Evolutionary conservation across 2,797 vertebrate genomes (phyloP).

Genomic region (Alcedo quadribrachys): DNA sequence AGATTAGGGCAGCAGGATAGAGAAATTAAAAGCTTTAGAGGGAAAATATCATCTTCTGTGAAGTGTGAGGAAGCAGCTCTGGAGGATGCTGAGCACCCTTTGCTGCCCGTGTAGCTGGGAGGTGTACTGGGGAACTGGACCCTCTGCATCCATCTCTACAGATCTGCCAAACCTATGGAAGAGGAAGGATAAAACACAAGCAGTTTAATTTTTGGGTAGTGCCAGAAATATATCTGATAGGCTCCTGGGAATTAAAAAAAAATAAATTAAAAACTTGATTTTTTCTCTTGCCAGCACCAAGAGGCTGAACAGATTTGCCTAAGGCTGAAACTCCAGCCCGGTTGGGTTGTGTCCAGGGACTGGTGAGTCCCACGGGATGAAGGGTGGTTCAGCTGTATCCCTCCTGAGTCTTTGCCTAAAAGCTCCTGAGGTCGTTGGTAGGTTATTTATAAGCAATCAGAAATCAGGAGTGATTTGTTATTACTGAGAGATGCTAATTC

Average conservation of each 20-base stretch:
- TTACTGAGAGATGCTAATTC: conserved; percentile 21
- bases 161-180: background rate
- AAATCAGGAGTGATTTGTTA: conserved; percentile 31
- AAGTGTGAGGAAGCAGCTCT: too few species aligned
- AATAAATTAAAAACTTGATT: background rate
- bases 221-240: background rate
- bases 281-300: background rate
- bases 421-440: background rate
- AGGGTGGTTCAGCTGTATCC: fast-evolving
- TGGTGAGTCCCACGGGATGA: fast-evolving
- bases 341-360: background rate
- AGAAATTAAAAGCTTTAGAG: background rate
- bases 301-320: background rate
- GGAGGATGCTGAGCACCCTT: background rate
- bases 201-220: background rate
- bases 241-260: background rate
- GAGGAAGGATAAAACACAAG: background rate
- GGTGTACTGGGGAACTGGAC: background rate
- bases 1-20: background rate
- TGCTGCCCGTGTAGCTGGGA: background rate
- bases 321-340: background rate
- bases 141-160: background rate
- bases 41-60: background rate
- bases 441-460: conserved; percentile 50
- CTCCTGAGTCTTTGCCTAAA: background rate